phyloP scores from a whole-genome alignment of 2,113 vertebrate genomes.

The Argyrosomus japonicus region DNA sequence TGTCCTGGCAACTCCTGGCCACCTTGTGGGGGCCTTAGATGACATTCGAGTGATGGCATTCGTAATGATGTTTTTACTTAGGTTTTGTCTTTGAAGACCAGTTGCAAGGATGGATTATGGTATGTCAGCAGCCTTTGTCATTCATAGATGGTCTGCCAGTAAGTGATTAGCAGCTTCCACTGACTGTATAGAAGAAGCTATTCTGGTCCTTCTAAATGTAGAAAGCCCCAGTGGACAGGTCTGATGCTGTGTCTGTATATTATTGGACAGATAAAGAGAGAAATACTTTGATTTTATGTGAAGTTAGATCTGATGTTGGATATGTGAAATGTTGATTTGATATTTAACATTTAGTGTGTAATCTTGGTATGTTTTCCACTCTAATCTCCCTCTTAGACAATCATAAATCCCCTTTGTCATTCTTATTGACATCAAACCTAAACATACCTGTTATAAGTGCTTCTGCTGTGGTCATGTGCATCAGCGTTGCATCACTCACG shows the following conservation, averaged over 20 bases:
- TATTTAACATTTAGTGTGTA: not conserved
- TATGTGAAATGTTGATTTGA: not conserved
- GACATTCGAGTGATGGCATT: constrained; percentile 39
- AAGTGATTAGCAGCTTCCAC: constrained; percentile 51
- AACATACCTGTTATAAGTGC: constrained; percentile 92
- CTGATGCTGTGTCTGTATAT: not conserved
- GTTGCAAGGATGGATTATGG: constrained; percentile 27
- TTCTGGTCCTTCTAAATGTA: constrained; percentile 54
- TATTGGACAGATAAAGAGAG: not conserved
- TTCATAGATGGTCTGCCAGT: constrained; percentile 39
- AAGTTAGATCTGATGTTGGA: not conserved
- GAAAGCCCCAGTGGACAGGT: constrained; percentile 24
- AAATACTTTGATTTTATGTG: not conserved
- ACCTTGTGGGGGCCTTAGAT: constrained; percentile 6
- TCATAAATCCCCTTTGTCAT: not conserved
- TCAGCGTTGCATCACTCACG: constrained; percentile 91
- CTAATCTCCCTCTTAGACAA: not conserved
- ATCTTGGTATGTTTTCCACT: not conserved
- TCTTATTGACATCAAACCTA: not conserved
- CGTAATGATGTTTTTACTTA: not conserved
- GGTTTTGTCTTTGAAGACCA: constrained; percentile 28
- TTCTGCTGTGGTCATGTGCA: constrained; percentile 94
- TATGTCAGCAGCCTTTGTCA: constrained; percentile 39
- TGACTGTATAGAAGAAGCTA: constrained; percentile 37
- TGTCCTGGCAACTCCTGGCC: constrained; percentile 39